phyloP scores from a whole-genome alignment of 2,888 invertebrate species.

The Celastrina argiolus region DNA sequence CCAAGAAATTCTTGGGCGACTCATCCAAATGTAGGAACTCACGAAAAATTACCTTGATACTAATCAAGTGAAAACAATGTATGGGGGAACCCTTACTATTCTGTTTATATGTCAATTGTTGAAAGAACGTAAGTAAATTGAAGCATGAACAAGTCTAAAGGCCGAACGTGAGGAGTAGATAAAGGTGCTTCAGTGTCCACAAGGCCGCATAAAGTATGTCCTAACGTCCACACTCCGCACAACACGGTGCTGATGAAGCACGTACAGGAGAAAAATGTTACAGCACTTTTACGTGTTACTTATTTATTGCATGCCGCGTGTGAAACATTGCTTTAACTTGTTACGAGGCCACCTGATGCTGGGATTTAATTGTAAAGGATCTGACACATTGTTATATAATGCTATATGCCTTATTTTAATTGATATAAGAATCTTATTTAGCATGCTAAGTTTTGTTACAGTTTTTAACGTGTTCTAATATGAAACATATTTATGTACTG shows the following conservation, averaged over 20 bases:
- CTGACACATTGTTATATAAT: neutral
- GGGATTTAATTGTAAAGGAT: neutral
- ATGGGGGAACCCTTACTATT: too few species aligned
- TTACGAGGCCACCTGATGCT: neutral
- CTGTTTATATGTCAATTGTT: too few species aligned
- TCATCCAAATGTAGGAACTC: too few species aligned
- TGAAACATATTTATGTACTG: too few species aligned
- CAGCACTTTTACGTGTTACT: slow-evolving; percentile 9
- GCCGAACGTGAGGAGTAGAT: neutral
- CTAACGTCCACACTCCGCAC: neutral
- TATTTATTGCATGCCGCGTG: neutral
- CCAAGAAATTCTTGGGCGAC: too few species aligned
- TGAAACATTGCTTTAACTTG: neutral
- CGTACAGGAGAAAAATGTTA: slow-evolving; percentile 15
- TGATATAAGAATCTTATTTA: too few species aligned
- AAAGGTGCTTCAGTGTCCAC: neutral
- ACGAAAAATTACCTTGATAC: too few species aligned
- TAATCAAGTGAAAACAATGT: too few species aligned
- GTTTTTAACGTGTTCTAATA: too few species aligned
- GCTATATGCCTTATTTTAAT: too few species aligned
- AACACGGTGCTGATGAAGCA: neutral
- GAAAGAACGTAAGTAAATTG: neutral
- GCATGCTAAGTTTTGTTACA: too few species aligned
- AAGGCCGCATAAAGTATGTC: neutral
- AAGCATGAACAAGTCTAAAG: neutral